Evolutionary conservation across 2,113 vertebrate species (phyloP), one percentile per base, ranked within the genome.

Genomic region (Sander vitreus): DNA sequence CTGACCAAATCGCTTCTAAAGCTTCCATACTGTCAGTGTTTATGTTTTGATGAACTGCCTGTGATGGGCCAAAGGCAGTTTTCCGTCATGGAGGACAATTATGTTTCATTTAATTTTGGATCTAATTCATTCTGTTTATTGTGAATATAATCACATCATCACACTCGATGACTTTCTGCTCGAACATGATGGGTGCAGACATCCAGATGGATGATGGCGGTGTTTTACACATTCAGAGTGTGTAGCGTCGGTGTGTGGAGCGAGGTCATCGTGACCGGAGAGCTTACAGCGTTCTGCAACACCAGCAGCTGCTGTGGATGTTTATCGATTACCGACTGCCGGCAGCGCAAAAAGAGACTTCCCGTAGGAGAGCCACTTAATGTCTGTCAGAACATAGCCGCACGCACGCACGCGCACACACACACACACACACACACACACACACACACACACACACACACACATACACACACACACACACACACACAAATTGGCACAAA

Each of bases 241-340:
- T 19, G 73, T 6, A 33, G 33, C 33, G 5, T 33, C 33, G 3
- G 30, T 3, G 33, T 18, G 12, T 27, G 6, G 21, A 2, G 39
- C 19, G 12, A 71, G 72, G 84, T 89, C 73, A 25, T 4, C 0
- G 19, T 51, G 66, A 78, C 75, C 71, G 18, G 15, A 50, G 58
- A 50, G 74, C 50, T 54, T 7, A 8, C 39, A 0, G 64, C 45
- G 21, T 73, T 83, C 68, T 87, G 72, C 65, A 57, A 5, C 12
- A 57, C 7, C 14, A 80, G 55, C 66, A n/a, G 30, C 81, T 66
- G 60, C 48, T 36, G 15, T 3, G 23, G 53, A 83, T 71, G 65
- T 76, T 81, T 81, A 85, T 83, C 39, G 75, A 87, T 84, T 50
- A 51, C 21, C 25, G 54, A 54, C 43, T 51, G 23, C 64, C 30